A percentile compares a stretch with the other conserved stretches of the same genome.
Evolutionary conservation across 2,888 invertebrate species (phyloP).

Genomic region (Platycnemis pennipes): DNA sequence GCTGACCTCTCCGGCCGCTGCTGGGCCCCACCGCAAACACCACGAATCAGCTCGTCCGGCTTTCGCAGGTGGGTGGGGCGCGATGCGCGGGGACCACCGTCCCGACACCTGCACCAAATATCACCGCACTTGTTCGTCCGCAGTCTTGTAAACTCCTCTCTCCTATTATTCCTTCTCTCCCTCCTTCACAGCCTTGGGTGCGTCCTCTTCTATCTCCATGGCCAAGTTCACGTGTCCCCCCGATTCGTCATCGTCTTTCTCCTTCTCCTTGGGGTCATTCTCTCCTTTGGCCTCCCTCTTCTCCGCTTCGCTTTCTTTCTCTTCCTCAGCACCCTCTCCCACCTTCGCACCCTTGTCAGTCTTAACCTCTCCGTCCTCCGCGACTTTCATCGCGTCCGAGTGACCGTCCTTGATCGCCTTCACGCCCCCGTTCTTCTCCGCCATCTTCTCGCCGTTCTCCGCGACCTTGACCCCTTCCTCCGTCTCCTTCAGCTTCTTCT

Average conservation of each 20-base stretch:
- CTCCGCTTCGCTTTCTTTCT: too few species aligned
- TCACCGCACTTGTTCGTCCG: not conserved
- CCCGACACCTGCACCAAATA: not conserved
- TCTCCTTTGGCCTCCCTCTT: not conserved
- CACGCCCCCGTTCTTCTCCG: not conserved
- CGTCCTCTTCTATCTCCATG: not conserved
- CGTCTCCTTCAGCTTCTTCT: conserved; percentile 11
- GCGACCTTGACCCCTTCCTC: conserved; percentile 15
- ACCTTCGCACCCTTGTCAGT: not conserved
- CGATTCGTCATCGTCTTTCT: not conserved
- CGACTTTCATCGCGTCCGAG: not conserved
- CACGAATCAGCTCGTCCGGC: not conserved
- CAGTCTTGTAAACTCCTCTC: not conserved
- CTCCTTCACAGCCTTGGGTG: not conserved
- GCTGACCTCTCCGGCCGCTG: not conserved
- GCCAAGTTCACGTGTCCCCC: conserved; percentile 26
- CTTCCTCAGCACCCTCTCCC: not conserved
- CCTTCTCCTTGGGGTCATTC: not conserved
- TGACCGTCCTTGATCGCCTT: not conserved
- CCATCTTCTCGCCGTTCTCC: not conserved
- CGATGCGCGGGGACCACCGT: not conserved
- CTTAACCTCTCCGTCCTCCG: not conserved
- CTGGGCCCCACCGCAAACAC: not conserved
- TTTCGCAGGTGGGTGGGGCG: not conserved
- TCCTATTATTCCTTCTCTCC: not conserved